phyloP scores from a whole-genome alignment of 1,140 invertebrate species.

The Procambarus virginalis region DNA sequence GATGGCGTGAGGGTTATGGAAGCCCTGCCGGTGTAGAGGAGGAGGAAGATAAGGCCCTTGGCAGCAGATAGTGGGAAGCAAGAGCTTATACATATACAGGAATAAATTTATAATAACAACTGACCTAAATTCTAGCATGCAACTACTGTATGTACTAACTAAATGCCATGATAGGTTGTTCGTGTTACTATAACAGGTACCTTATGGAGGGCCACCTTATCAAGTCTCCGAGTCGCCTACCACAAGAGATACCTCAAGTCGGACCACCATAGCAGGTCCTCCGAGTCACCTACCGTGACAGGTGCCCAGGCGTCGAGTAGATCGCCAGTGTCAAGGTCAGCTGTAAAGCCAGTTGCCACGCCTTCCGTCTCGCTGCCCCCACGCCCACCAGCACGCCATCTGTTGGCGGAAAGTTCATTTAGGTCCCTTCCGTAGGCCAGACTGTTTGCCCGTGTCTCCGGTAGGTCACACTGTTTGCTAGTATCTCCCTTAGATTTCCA shows the following conservation, averaged over 20 bases:
- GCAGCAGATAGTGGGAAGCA: neutral
- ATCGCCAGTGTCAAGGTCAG: constrained; percentile 31
- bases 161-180: too few relatives aligned
- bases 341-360: constrained; percentile 49
- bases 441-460: too few relatives aligned
- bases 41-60: neutral
- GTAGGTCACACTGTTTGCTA: too few relatives aligned
- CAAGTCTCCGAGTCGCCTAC: too few relatives aligned
- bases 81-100: neutral
- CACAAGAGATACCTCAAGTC: too few relatives aligned
- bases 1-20: constrained; percentile 87
- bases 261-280: too few relatives aligned
- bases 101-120: neutral
- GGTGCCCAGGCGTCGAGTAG: constrained; percentile 40
- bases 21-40: constrained; percentile 76
- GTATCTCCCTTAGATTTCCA: too few relatives aligned
- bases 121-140: too few relatives aligned
- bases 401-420: neutral
- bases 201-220: too few relatives aligned
- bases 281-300: neutral
- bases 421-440: too few relatives aligned
- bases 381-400: constrained; percentile 50
- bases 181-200: too few relatives aligned
- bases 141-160: too few relatives aligned
- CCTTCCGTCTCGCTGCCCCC: constrained; percentile 39